phyloP scores from a whole-genome alignment of 2,888 invertebrate genomes.

The Bombyx huttoni region DNA sequence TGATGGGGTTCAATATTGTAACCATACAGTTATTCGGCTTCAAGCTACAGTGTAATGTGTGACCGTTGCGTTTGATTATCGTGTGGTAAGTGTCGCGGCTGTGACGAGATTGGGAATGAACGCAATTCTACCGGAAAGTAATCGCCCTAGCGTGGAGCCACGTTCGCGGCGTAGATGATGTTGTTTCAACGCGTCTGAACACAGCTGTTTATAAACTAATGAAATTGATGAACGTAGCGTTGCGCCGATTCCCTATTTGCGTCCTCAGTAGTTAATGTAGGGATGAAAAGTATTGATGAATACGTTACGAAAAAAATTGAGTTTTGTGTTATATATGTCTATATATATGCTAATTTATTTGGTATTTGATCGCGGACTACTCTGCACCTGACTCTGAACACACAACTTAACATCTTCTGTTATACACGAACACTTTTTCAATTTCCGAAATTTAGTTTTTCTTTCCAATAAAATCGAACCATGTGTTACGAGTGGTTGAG shows the following conservation, averaged over 20 bases:
- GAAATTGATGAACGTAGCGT: no score
- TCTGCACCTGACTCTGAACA: not conserved
- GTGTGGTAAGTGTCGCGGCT: not conserved
- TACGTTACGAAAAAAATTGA: no score
- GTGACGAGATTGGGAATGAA: not conserved
- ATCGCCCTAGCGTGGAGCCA: no score
- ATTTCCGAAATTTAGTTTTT: not conserved
- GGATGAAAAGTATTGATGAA: no score
- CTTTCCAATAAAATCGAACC: not conserved
- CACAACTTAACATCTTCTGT: not conserved
- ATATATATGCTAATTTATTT: not conserved
- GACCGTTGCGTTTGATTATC: no score
- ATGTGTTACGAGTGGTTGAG: slow-evolving; percentile 17
- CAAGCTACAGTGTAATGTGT: not conserved
- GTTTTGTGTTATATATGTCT: not conserved
- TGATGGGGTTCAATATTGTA: not conserved
- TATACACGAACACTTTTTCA: not conserved
- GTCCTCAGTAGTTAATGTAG: no score
- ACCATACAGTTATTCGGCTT: not conserved
- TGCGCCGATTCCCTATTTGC: no score
- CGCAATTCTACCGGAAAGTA: no score
- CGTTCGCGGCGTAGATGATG: no score
- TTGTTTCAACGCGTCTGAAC: no score
- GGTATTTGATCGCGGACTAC: not conserved
- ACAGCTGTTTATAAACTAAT: no score